Evolutionary conservation across 2,113 vertebrate genomes (phyloP), one percentile per base, ranked within the genome.

Genomic region (Rhabdornis inornatus): DNA sequence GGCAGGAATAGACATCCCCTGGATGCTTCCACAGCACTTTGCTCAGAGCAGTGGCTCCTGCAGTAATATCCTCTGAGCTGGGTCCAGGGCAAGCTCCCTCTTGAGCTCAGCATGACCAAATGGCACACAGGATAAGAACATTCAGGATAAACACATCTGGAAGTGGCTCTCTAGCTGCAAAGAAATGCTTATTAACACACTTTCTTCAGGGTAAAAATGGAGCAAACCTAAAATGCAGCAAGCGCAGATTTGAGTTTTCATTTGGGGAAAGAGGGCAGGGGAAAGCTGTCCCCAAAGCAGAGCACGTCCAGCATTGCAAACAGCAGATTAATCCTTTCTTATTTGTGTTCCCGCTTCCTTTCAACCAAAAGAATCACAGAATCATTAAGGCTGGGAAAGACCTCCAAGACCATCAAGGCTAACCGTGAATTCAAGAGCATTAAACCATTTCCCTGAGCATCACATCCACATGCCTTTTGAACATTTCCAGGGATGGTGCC

Each of bases 141-240:
- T 37, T 79, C 37, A 65, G 87, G 44, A 78, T 68, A 92, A 95
- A 66, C 80, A 86, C 88, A 78, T 83, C 79, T 90, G 95, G 71
- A 89, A 94, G 57, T 1, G 0, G 31, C 82, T 68, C 64, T 47
- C 49, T 21, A 55, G 72, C 52, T 63, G 75, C 74, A 79, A 37
- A 72, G 44, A 92, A 86, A 76, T 59, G 66, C 66, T 83, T 65
- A 55, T 76, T 47, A 69, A 22, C 57, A 56, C 14, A 17, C 40
- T 83, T 76, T 19, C 79, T 68, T 79, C 18, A 3, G 30, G 35
- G 57, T 52, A 44, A 92, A 94, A 96, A 76, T 6, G 17, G 31
- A 94, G 49, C 49, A 82, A 74, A 91, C 66, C 30, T 47, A 35
- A 91, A 95, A 87, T 11, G 28, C 0, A 0, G 66, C 16, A 9